A percentile compares a stretch with the other conserved stretches of the same genome.
These are phyloP conservation scores for Eledone cirrhosa DNA, from an alignment of 2,888 invertebrate genomes.

Conservation along the genomic window DNA sequence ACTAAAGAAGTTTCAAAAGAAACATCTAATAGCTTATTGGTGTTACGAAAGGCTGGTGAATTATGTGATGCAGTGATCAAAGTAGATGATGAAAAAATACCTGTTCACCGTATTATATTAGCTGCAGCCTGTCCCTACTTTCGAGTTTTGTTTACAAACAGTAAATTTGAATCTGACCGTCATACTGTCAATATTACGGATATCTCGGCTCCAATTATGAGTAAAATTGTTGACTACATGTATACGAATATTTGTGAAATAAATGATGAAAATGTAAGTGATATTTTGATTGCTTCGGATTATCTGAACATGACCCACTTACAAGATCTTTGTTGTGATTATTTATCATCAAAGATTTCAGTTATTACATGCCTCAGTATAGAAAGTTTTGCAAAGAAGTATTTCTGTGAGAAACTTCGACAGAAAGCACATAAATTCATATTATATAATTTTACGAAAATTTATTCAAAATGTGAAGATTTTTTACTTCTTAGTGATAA, in stretches of 20 bases:
- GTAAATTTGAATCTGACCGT: constrained; percentile 69
- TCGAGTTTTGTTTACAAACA: constrained; percentile 85
- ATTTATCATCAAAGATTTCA: constrained; percentile 75
- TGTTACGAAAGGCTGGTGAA: constrained; percentile 82
- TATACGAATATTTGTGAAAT: constrained; percentile 83
- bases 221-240: constrained; percentile 82
- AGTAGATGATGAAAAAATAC: constrained; percentile 79
- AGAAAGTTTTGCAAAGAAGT: constrained; percentile 81
- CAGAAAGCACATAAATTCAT: constrained; percentile 76
- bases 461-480: constrained; percentile 54
- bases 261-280: constrained; percentile 80
- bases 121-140: constrained; percentile 88
- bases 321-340: constrained; percentile 82
- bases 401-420: constrained; percentile 79
- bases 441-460: constrained; percentile 68
- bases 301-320: constrained; percentile 86
- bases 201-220: constrained; percentile 80
- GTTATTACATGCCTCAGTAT: constrained; percentile 86
- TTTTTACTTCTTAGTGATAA: constrained; percentile 70
- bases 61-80: constrained; percentile 87
- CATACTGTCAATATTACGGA: constrained; percentile 68
- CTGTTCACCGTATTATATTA: constrained; percentile 75
- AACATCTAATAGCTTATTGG: constrained; percentile 84
- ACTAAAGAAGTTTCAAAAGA: constrained; percentile 80
- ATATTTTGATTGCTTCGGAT: constrained; percentile 81